Conservation (phyloP, 2,113 vertebrate species). For the Archocentrus centrarchus region DNA sequence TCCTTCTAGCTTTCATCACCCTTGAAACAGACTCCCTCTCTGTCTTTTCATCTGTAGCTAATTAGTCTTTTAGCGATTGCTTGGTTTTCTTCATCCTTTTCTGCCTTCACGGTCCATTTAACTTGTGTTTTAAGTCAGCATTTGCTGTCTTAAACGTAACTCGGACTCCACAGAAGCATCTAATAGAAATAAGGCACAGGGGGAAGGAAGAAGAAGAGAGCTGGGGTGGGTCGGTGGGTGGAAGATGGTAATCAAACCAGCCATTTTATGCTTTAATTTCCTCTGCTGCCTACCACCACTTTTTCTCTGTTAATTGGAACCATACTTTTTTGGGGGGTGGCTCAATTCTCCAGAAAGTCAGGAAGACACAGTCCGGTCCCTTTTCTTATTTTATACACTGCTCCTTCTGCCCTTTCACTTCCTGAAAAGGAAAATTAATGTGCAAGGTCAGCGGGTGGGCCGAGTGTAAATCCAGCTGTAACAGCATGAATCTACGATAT, state of each 20-base stretch:
- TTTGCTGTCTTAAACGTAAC: constrained; percentile 15
- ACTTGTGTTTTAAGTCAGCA: constrained; percentile 21
- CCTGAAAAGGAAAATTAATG: constrained; percentile 47
- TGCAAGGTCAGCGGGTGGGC: constrained; percentile 41
- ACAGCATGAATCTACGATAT: constrained; percentile 30
- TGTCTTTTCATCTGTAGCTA: constrained; percentile 54
- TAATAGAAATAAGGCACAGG: constrained; percentile 34
- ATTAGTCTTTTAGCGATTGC: constrained; percentile 61
- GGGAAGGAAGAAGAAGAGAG: neutral
- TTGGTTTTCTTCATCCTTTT: constrained; percentile 51
- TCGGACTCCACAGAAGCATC: constrained; percentile 13
- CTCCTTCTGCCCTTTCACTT: constrained; percentile 10
- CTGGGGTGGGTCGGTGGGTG: neutral
- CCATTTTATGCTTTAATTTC: constrained; percentile 76
- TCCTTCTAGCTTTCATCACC: constrained; percentile 53
- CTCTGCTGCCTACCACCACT: constrained; percentile 41
- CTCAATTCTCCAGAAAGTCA: constrained; percentile 43
- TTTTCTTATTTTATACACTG: constrained; percentile 31
- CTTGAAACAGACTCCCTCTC: constrained; percentile 37
- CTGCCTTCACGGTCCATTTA: constrained; percentile 59
- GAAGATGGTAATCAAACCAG: constrained; percentile 68
- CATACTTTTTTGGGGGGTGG: constrained; percentile 52
- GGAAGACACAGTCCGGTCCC: constrained; percentile 40
- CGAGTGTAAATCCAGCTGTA: constrained; percentile 53
- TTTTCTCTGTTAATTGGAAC: constrained; percentile 68